Evolutionary conservation across 2,888 invertebrate genomes (phyloP), one percentile per base, ranked within the genome.

Genomic region (Melanostoma mellinum): DNA sequence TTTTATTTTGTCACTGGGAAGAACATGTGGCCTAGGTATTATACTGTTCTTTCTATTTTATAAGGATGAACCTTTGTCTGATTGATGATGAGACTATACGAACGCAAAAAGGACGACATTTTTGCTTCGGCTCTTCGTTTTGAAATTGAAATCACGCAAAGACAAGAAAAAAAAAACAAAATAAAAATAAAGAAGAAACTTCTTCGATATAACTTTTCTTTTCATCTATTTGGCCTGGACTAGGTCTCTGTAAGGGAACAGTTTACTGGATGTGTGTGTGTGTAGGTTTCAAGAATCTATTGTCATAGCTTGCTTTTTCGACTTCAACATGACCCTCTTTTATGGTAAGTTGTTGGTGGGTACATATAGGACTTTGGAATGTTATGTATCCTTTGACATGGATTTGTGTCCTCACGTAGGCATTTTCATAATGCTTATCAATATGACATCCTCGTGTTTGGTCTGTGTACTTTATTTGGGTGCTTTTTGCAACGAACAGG

Each of bases 141-240:
- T 67, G 30, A 72, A 67, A 61, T 78, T 69, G 61, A 55, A 69
- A 63, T 61, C 68, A 53, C 61, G 44, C 58, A 63, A 38, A 63
- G 20, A 38, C 6, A 33, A 32, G 30, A 48, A 53, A 67, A 75
- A 68, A 36, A 53, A 72, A 65, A 4, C 48, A 46, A 20, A 36
- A 46, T 48, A 42, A 67, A 44, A 42, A 67, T 36, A 60, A 40
- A 60, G 48, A 20, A 20, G 1, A 20, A 20, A 20, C 46, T 20
- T 20, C 3, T 10, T 20, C 36, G 40, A 46, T 61, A 10, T 32
- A 5, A 3, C 6, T 38, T 20, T 4, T 30, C n/a, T 32, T 46
- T 35, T 6, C 6, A 44, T 44, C 46, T 46, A 61, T 61, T 35
- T 8, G 10, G 8, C 32, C 44, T 48, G 61, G 35, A 48, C 61